Conservation (phyloP, 2,113 vertebrate genomes). For the Proteles cristata region DNA sequence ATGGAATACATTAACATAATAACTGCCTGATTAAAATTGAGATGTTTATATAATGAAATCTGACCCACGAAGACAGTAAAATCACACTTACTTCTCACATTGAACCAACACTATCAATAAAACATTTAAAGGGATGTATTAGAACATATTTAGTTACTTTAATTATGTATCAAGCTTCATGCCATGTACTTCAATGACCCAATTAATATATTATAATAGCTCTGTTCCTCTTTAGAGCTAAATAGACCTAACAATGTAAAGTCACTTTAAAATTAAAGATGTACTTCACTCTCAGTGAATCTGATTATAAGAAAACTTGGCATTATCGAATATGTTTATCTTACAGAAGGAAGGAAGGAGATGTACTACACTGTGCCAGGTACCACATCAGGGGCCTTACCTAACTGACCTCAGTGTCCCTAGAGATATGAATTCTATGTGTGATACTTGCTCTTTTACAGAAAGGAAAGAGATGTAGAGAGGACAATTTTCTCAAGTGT, state of each 20-base stretch:
- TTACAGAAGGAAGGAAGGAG: background rate
- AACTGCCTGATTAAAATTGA: slow-evolving; percentile 69
- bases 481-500: background rate
- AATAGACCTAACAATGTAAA: slow-evolving; percentile 23
- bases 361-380: background rate
- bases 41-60: slow-evolving; percentile 67
- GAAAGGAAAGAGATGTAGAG: background rate
- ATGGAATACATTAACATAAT: slow-evolving; percentile 73
- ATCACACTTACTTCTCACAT: background rate
- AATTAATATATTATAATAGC: background rate
- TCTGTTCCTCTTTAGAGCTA: background rate
- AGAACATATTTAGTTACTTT: background rate
- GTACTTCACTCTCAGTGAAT: background rate
- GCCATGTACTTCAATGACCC: background rate
- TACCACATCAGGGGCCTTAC: background rate
- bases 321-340: background rate
- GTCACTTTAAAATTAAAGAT: slow-evolving; percentile 21
- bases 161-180: slow-evolving; percentile 27
- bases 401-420: background rate
- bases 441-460: background rate
- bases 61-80: slow-evolving; percentile 57
- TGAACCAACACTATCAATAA: slow-evolving; percentile 38
- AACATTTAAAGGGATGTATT: slow-evolving; percentile 38
- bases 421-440: background rate
- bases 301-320: background rate